Evolutionary conservation across 2,113 vertebrate species (phyloP).

Genomic region (Ochotona curzoniae): DNA sequence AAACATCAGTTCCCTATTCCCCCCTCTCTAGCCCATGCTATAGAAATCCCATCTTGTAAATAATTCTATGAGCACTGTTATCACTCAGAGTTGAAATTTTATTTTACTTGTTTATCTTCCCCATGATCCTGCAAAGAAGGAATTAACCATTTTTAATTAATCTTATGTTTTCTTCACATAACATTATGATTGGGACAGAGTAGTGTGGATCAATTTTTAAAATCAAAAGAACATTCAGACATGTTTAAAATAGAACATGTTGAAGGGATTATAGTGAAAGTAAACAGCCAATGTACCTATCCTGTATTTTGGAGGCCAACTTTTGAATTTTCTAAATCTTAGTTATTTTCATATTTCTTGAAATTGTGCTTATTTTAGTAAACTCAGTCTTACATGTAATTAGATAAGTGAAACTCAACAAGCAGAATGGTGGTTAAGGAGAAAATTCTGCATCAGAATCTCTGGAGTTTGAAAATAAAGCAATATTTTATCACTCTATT

Average conservation of each 20-base stretch:
- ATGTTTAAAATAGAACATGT: neutral
- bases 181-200: neutral
- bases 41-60: neutral
- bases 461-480: too few species aligned
- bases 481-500: too few species aligned
- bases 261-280: slow-evolving; percentile 17
- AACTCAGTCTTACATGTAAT: neutral
- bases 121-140: neutral
- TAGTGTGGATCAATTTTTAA: neutral
- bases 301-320: neutral
- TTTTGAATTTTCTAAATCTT: slow-evolving; percentile 11
- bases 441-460: too few species aligned
- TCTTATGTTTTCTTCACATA: neutral
- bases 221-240: neutral
- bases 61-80: neutral
- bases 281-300: neutral
- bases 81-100: neutral
- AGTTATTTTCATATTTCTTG: neutral
- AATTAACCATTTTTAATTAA: slow-evolving; percentile 11
- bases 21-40: neutral
- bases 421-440: too few species aligned
- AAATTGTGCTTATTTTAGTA: neutral
- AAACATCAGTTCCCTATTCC: neutral
- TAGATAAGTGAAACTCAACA: too few species aligned
- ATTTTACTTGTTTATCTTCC: neutral